Conservation (phyloP, 2,888 invertebrate species). For the Apocheima hispidaria region DNA sequence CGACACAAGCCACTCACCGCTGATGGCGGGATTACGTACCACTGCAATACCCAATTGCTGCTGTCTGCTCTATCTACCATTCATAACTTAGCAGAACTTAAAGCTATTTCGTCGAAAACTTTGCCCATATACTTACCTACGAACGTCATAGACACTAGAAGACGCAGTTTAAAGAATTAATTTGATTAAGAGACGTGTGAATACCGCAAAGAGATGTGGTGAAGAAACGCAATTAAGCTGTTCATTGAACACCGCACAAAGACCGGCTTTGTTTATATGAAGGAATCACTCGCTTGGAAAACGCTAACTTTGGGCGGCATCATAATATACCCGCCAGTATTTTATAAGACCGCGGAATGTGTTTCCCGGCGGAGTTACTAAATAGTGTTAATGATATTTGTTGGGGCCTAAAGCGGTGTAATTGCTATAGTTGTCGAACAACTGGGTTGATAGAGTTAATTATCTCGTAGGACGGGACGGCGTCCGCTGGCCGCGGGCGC, state of each 20-base stretch:
- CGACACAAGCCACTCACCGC: slow-evolving; percentile 54
- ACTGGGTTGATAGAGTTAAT: slow-evolving; percentile 81
- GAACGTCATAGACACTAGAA: slow-evolving; percentile 22
- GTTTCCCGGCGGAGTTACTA: slow-evolving; percentile 36
- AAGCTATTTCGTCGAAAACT: slow-evolving; percentile 30
- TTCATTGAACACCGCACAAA: slow-evolving; percentile 77
- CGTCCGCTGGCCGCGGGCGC: slow-evolving; percentile 66
- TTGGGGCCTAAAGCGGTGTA: slow-evolving; percentile 74
- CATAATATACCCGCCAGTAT: slow-evolving; percentile 42
- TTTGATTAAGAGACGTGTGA: slow-evolving; percentile 68
- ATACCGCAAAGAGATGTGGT: slow-evolving; percentile 64
- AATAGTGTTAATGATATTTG: slow-evolving; percentile 69
- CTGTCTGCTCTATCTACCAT: slow-evolving; percentile 35
- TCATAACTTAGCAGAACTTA: slow-evolving; percentile 36
- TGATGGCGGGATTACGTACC: slow-evolving; percentile 53
- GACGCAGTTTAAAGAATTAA: slow-evolving; percentile 56
- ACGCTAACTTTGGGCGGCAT: slow-evolving; percentile 54
- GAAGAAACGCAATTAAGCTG: slow-evolving; percentile 80
- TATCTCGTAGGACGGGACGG: slow-evolving; percentile 65
- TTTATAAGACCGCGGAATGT: slow-evolving; percentile 40
- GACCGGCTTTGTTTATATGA: slow-evolving; percentile 73
- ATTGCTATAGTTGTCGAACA: slow-evolving; percentile 70
- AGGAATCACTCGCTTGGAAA: slow-evolving; percentile 65
- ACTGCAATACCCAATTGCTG: slow-evolving; percentile 42
- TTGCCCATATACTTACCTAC: slow-evolving; percentile 28